These are phyloP conservation scores for Pycnomerus fuliginosus DNA, from an alignment of 2,888 invertebrate genomes.

Conservation along the genomic window DNA sequence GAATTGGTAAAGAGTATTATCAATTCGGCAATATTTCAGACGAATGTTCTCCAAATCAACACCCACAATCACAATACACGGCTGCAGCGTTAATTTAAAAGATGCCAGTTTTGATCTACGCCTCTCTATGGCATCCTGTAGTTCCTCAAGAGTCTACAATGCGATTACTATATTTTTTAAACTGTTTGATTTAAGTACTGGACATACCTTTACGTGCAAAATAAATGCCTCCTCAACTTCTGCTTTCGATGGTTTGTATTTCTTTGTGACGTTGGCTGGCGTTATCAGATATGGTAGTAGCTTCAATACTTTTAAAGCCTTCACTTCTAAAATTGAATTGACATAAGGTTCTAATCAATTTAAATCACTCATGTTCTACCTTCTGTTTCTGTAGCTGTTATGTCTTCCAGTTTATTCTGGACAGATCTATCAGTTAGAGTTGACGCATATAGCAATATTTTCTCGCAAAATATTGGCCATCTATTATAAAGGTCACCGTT, in stretches of 20 bases:
- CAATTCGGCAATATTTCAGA: background rate
- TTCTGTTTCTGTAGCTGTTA: background rate
- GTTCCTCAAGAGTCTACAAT: background rate
- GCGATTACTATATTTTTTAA: background rate
- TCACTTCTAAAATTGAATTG: background rate
- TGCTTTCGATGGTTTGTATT: background rate
- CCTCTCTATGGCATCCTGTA: background rate
- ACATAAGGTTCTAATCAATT: background rate
- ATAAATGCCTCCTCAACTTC: background rate
- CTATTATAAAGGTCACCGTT: no score
- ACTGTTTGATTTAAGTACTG: background rate
- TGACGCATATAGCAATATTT: background rate
- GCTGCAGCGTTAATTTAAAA: background rate
- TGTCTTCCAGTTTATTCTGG: background rate
- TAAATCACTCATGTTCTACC: background rate
- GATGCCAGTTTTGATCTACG: background rate
- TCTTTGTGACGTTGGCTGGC: background rate
- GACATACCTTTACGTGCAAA: background rate
- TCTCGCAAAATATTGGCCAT: background rate
- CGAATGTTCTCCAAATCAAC: background rate
- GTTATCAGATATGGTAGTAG: background rate
- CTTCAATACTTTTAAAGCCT: background rate
- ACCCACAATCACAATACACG: background rate
- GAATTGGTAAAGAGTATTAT: background rate
- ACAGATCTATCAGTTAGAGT: background rate